Conservation (phyloP, 2,113 vertebrate genomes). For the Megaceryle torquata region DNA sequence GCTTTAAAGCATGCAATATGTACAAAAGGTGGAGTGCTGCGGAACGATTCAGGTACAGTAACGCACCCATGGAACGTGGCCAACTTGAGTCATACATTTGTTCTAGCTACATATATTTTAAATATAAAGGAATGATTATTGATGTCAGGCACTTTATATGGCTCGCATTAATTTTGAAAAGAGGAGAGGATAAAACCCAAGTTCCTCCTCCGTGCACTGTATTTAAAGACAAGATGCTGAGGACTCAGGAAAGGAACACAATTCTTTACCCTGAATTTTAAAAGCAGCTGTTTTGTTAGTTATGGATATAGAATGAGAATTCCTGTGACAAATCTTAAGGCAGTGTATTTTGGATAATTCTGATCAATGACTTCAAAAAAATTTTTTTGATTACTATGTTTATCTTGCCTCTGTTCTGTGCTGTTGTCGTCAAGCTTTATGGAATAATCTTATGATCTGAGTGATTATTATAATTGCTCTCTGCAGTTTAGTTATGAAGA, state of each 20-base stretch:
- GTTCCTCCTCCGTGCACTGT: background rate
- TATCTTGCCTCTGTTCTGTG: background rate
- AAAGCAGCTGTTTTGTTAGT: background rate
- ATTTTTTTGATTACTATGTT: background rate
- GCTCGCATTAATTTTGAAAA: background rate
- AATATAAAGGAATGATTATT: slow-evolving; percentile 14
- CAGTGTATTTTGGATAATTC: background rate
- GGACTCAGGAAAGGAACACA: background rate
- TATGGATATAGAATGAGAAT: background rate
- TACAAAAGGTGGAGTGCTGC: background rate
- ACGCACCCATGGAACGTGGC: background rate
- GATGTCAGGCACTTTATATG: background rate
- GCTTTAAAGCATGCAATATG: background rate
- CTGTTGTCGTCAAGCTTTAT: background rate
- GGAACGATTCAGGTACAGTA: background rate
- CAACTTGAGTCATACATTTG: slow-evolving; percentile 14
- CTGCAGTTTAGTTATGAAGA: slow-evolving; percentile 1
- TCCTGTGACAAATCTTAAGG: background rate
- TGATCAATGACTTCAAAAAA: background rate
- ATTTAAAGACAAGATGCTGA: background rate
- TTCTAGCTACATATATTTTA: slow-evolving; percentile 35
- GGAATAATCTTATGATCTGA: background rate
- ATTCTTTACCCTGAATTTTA: background rate
- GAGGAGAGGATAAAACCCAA: background rate
- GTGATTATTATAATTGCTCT: background rate